phyloP scores from a whole-genome alignment of 2,797 vertebrate species.

The Leptoclinus maculatus region DNA sequence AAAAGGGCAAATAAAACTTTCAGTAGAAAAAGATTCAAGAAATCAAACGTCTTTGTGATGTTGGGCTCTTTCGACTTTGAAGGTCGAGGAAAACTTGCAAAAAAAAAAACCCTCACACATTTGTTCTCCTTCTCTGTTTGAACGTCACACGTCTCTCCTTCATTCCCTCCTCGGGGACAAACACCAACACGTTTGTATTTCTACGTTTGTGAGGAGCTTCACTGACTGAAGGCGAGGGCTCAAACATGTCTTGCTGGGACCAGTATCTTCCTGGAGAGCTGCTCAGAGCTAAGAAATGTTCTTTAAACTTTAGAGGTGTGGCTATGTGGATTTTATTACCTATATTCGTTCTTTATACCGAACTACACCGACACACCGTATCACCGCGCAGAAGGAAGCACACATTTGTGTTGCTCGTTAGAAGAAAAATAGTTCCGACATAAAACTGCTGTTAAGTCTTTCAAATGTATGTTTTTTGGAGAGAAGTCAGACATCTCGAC shows the following conservation, averaged over 20 bases:
- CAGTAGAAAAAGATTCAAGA: background rate
- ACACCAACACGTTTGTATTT: background rate
- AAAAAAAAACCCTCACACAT: background rate
- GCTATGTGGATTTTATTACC: background rate
- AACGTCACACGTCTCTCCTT: background rate
- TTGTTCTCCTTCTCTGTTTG: background rate
- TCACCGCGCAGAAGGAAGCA: too few relatives aligned
- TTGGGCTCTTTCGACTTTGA: slow-evolving; percentile 16
- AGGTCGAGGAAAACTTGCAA: background rate
- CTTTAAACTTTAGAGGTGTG: background rate
- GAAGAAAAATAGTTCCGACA: too few relatives aligned
- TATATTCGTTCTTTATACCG: too few relatives aligned
- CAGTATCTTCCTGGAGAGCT: background rate
- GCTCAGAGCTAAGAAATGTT: background rate
- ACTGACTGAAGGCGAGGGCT: background rate
- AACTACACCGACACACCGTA: too few relatives aligned
- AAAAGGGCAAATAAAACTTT: background rate
- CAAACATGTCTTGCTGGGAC: background rate
- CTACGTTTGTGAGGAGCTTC: background rate
- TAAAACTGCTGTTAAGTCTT: too few relatives aligned
- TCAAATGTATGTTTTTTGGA: too few relatives aligned
- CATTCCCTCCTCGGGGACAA: background rate
- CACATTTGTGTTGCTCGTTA: too few relatives aligned
- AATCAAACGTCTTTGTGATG: slow-evolving; percentile 16
- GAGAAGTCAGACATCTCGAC: too few relatives aligned